phyloP scores from a whole-genome alignment of 2,888 invertebrate species.

The Eustalomyia histrio region DNA sequence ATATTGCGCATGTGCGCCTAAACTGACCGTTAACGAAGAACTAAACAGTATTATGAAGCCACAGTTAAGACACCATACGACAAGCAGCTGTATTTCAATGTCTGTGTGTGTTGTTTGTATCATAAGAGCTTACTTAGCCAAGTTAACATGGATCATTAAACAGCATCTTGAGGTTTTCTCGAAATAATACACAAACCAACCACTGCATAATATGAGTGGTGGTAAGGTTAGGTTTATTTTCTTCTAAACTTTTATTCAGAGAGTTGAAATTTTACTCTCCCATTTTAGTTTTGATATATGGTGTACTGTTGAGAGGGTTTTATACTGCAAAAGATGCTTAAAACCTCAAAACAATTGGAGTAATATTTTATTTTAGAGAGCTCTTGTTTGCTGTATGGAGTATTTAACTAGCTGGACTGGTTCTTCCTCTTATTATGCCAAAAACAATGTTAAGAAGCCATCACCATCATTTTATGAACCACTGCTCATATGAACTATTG shows the following conservation, averaged over 20 bases:
- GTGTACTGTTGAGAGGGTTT: not conserved
- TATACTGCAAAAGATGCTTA: not conserved
- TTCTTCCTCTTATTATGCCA: conserved; percentile 36
- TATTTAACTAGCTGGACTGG: conserved; percentile 46
- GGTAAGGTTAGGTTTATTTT: conserved; percentile 11
- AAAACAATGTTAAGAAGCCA: conserved; percentile 39
- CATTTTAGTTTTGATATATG: not conserved
- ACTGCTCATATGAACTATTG: not conserved
- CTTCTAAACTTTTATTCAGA: not conserved
- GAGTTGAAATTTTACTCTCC: not conserved
- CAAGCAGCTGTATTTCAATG: not conserved
- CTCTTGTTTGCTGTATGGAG: not conserved
- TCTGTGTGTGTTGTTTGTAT: not conserved
- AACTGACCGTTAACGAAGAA: conserved; percentile 79
- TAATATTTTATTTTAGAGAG: conserved; percentile 10
- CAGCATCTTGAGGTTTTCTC: conserved; percentile 45
- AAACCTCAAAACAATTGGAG: conserved; percentile 27
- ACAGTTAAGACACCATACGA: conserved; percentile 29
- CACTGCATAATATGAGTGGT: conserved; percentile 7
- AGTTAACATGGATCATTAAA: conserved; percentile 28
- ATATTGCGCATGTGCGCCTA: conserved; percentile 77
- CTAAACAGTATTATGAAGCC: conserved; percentile 69
- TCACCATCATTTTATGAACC: not conserved
- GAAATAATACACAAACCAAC: conserved; percentile 21
- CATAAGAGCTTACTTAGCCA: not conserved